Conservation (phyloP, 2,888 invertebrate genomes). For the Galeruca laticollis region DNA sequence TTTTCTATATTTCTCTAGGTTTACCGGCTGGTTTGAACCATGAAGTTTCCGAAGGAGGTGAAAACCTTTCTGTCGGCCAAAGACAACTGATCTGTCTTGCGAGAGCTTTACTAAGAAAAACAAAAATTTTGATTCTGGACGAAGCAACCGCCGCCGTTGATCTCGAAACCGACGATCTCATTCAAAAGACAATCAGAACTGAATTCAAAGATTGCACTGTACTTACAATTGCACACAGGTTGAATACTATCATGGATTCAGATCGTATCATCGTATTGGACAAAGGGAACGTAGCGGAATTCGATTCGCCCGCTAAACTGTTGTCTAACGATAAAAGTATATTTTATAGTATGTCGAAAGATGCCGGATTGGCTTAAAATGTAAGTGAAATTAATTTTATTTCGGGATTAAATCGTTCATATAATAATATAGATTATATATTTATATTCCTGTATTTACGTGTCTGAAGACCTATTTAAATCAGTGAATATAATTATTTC, state of each 20-base stretch:
- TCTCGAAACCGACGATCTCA: constrained; percentile 69
- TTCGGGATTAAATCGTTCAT: neutral
- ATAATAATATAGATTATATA: no score
- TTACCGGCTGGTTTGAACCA: constrained; percentile 83
- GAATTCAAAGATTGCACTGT: constrained; percentile 72
- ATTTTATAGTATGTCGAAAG: constrained; percentile 68
- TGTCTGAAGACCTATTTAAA: no score
- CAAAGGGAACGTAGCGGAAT: constrained; percentile 64
- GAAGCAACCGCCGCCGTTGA: constrained; percentile 71
- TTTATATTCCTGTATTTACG: no score
- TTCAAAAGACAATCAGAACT: constrained; percentile 69
- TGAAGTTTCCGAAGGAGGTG: constrained; percentile 64
- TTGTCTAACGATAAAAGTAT: constrained; percentile 61
- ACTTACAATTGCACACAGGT: constrained; percentile 73
- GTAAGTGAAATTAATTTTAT: neutral
- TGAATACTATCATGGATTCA: constrained; percentile 68
- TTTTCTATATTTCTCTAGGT: constrained; percentile 62
- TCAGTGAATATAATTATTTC: no score
- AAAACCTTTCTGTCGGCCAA: constrained; percentile 66
- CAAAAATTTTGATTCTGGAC: constrained; percentile 67
- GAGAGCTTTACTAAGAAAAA: constrained; percentile 67
- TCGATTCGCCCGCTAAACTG: constrained; percentile 63
- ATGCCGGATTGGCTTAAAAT: constrained; percentile 63
- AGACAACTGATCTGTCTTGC: constrained; percentile 68
- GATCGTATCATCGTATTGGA: constrained; percentile 65